Percentiles rank a stretch among this genome's conserved stretches.
Evolutionary conservation across 2,888 invertebrate genomes (phyloP).

Genomic region (Chromoteleia sp.): DNA sequence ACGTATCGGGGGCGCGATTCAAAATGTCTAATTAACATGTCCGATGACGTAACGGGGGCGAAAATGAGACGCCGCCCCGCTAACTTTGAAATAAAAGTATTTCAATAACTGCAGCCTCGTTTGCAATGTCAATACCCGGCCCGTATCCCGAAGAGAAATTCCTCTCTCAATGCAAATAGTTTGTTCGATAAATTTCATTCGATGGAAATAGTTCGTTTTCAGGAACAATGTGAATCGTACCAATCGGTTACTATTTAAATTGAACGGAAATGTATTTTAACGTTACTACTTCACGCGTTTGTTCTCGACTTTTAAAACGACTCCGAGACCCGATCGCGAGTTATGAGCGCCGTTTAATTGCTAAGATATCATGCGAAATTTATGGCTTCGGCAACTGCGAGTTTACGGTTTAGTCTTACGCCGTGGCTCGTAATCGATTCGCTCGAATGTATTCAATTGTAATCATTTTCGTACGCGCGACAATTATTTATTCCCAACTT

Average conservation of each 20-base stretch:
- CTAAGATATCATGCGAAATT: constrained; percentile 47
- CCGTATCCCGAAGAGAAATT: constrained; percentile 63
- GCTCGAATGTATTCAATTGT: neutral
- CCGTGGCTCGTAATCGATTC: neutral
- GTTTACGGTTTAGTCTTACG: neutral
- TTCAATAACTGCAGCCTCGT: constrained; percentile 69
- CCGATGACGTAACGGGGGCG: constrained; percentile 30
- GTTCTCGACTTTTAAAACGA: constrained; percentile 42
- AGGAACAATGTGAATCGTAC: constrained; percentile 64
- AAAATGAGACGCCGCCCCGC: constrained; percentile 22
- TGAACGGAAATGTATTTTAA: constrained; percentile 65
- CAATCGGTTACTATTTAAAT: constrained; percentile 64
- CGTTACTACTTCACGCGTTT: constrained; percentile 50
- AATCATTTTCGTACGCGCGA: neutral
- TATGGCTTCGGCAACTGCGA: constrained; percentile 22
- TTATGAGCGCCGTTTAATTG: constrained; percentile 51
- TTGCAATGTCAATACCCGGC: constrained; percentile 66
- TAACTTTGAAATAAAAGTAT: constrained; percentile 66
- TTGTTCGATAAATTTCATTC: constrained; percentile 68
- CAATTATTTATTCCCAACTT: no score
- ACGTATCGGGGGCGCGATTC: constrained; percentile 44
- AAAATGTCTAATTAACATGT: constrained; percentile 66
- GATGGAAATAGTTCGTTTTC: constrained; percentile 70
- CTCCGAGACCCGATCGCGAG: neutral
- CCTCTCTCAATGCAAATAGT: constrained; percentile 70